Evolutionary conservation across 1,140 invertebrate genomes (phyloP).

Genomic region (Drosophila orena): DNA sequence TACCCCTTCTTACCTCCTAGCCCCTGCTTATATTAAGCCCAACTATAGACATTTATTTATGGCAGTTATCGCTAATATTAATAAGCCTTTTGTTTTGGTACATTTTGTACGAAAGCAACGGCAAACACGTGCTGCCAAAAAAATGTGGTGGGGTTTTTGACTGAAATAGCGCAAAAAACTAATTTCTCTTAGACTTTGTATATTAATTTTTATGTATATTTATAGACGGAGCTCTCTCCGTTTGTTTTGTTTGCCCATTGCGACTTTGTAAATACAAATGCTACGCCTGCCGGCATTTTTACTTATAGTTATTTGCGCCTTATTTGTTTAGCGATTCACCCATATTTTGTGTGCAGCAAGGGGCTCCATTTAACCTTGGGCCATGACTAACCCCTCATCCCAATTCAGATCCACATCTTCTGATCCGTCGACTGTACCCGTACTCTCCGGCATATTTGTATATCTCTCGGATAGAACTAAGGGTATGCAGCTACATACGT

Average conservation of each 20-base stretch:
- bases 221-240: constrained; percentile 4
- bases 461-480: constrained; percentile 26
- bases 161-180: neutral
- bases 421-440: constrained; percentile 53
- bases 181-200: neutral
- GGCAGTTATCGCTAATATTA: constrained; percentile 19
- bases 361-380: constrained; percentile 43
- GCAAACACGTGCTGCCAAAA: constrained; percentile 26
- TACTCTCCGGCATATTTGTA: neutral
- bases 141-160: constrained; percentile 1
- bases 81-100: constrained; percentile 25
- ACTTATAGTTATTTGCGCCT: constrained; percentile 29
- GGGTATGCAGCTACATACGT: constrained; percentile 2
- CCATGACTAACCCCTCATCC: constrained; percentile 13
- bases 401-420: constrained; percentile 32
- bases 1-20: neutral
- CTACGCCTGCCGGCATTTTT: constrained; percentile 17
- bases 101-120: neutral
- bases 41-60: constrained; percentile 25
- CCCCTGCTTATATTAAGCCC: neutral
- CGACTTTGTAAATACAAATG: constrained; percentile 18
- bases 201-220: constrained; percentile 21
- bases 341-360: neutral
- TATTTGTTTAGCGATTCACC: constrained; percentile 27
- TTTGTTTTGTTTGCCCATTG: constrained; percentile 10